Percentiles rank a stretch among this genome's conserved stretches.
These are phyloP conservation scores for Gobionotothen gibberifrons DNA, from an alignment of 2,797 vertebrate genomes.

Conservation along the genomic window DNA sequence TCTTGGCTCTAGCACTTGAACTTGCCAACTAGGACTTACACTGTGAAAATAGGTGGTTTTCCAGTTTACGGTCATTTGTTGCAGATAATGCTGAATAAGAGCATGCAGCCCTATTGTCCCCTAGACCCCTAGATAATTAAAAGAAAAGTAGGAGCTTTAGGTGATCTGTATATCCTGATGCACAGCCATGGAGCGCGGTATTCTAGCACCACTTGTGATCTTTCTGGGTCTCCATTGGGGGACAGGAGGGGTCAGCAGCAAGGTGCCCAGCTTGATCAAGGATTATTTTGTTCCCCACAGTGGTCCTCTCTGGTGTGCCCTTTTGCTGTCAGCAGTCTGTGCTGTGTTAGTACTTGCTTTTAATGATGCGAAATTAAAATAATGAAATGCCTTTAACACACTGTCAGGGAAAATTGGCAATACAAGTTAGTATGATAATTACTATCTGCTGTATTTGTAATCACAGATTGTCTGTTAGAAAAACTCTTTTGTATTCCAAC, in stretches of 20 bases:
- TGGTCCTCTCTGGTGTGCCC: conserved; percentile 28
- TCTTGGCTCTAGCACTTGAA: too few relatives aligned
- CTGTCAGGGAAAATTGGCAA: conserved; percentile 40
- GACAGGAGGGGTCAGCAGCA: conserved; percentile 45
- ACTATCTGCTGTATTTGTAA: conserved; percentile 52
- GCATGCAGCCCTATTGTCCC: conserved; percentile 37
- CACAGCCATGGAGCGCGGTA: conserved; percentile 49
- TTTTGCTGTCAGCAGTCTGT: conserved; percentile 26
- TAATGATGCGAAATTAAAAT: conserved; percentile 40
- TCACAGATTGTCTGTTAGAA: conserved; percentile 44
- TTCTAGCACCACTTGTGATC: conserved; percentile 67
- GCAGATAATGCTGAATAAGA: conserved; percentile 36
- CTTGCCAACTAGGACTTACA: too few relatives aligned
- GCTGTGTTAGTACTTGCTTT: conserved; percentile 31
- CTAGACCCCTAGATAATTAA: conserved; percentile 65
- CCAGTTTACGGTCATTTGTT: conserved; percentile 19
- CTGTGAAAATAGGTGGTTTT: conserved; percentile 14
- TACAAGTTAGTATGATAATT: conserved; percentile 53
- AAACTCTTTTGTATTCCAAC: conserved; percentile 24
- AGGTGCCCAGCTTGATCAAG: conserved; percentile 56
- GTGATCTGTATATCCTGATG: conserved; percentile 64
- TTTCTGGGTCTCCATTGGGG: conserved; percentile 32
- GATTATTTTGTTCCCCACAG: conserved; percentile 47
- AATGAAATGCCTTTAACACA: conserved; percentile 32
- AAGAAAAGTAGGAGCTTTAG: conserved; percentile 23